phyloP scores from a whole-genome alignment of 2,113 vertebrate species.

The Syrrhaptes paradoxus region DNA sequence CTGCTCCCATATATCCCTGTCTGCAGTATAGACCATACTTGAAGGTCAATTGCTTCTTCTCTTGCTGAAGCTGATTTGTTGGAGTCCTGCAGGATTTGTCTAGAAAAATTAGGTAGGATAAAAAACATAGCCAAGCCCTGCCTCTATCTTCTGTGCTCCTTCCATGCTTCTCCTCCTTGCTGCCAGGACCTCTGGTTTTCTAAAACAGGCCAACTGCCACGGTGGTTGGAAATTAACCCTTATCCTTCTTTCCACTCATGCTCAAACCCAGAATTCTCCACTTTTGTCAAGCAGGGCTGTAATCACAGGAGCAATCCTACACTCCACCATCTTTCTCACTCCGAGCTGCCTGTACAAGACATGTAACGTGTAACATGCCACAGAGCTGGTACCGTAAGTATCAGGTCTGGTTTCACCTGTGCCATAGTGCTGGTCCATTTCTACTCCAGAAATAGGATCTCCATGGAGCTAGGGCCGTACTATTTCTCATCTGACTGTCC shows the following conservation, averaged over 20 bases:
- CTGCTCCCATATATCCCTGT: not conserved
- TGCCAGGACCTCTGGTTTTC: not conserved
- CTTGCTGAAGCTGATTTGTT: not conserved
- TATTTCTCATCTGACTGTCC: not conserved
- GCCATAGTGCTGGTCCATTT: not conserved
- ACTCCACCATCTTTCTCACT: not conserved
- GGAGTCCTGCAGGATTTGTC: not conserved
- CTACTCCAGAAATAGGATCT: not conserved
- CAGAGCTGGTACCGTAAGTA: not conserved
- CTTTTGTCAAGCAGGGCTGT: not conserved
- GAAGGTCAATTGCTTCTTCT: not conserved
- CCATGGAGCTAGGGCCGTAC: not conserved
- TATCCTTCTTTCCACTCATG: not conserved
- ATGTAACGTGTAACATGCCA: too few species aligned
- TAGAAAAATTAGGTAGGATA: not conserved
- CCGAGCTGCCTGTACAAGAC: not conserved
- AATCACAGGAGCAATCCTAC: not conserved
- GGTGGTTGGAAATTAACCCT: not conserved
- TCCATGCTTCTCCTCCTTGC: not conserved
- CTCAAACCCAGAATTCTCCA: not conserved
- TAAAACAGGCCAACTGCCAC: not conserved
- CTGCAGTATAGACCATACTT: not conserved
- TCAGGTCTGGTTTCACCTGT: not conserved
- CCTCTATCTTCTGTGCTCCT: not conserved
- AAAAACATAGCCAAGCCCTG: not conserved